Evolutionary conservation across 2,113 vertebrate genomes (phyloP), one percentile per base, ranked within the genome.

Genomic region (Phyllopteryx taeniolatus): DNA sequence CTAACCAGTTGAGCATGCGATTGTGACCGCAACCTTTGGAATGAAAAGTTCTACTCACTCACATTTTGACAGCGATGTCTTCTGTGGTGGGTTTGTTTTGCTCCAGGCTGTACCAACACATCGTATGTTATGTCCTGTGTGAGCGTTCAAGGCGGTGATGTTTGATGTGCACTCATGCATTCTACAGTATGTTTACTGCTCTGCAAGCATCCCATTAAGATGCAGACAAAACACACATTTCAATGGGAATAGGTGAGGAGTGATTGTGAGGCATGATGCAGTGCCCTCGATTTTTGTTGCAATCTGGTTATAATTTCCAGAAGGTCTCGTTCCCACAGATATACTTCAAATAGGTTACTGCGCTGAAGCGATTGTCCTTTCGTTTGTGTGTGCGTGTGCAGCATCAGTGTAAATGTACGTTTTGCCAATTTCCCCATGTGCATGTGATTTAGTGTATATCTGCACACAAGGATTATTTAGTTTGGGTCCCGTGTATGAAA

Each of bases 301-400:
- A 66, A 83, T 83, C 64, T 88, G 73, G 77, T 69, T 84, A 76
- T 73, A 86, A 56, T 54, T 72, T 54, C 69, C n/a, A n/a, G n/a
- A n/a, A 46, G 67, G 62, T 39, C 60, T 82, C 79, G 73, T 76
- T 57, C 82, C 67, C 76, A 73, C 75, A 68, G 76, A 79, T 76
- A 75, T 73, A 76, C 77, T 83, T 81, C 80, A 83, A 89, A 86
- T 87, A 78, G 87, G 85, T 87, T 88, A 90, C 84, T 84, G 86
- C 87, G 87, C 77, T 90, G 80, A 85, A 76, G 73, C 54, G 74
- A 85, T 83, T 82, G 79, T 83, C 47, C 63, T 49, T 76, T 77
- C 69, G 75, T 84, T 19, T 51, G 70, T 62, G 49, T 66, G 17
- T 57, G 61, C 66, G n/a, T 42, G 51, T 70, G 78, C 61, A 62